A percentile compares a stretch with the other conserved stretches of the same genome.
phyloP scores from a whole-genome alignment of 2,888 invertebrate species.

The Athalia rosae region DNA sequence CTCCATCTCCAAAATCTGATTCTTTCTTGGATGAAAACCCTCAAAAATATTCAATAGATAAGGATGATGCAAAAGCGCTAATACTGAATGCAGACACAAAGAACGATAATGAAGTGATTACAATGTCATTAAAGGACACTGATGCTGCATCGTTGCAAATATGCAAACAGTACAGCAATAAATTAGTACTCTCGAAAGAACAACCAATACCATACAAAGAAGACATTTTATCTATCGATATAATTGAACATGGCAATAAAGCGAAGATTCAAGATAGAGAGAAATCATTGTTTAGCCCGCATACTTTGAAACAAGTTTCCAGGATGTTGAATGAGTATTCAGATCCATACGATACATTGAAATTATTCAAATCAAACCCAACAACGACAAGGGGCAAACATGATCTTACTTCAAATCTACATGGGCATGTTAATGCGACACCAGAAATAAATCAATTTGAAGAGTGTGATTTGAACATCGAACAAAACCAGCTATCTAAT shows the following conservation, averaged over 20 bases:
- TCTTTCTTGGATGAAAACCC: constrained; percentile 74
- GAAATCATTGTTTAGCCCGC: constrained; percentile 47
- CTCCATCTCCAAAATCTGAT: constrained; percentile 77
- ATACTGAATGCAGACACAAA: constrained; percentile 16
- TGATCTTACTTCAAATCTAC: constrained; percentile 47
- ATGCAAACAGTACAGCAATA: constrained; percentile 33
- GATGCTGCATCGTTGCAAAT: constrained; percentile 19
- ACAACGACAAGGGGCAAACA: constrained; percentile 9
- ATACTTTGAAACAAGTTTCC: constrained; percentile 61
- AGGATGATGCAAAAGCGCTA: constrained; percentile 48
- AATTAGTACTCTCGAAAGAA: constrained; percentile 36
- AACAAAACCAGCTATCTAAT: constrained; percentile 15
- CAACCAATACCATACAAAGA: constrained; percentile 16
- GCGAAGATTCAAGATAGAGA: constrained; percentile 47
- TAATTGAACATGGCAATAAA: constrained; percentile 42
- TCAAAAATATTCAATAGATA: constrained; percentile 70
- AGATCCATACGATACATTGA: constrained; percentile 69
- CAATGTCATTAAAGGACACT: neutral
- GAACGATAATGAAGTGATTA: constrained; percentile 27
- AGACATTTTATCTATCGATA: constrained; percentile 49
- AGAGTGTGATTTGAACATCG: constrained; percentile 32
- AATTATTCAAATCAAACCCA: constrained; percentile 64
- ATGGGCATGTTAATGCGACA: constrained; percentile 18
- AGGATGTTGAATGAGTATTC: constrained; percentile 59
- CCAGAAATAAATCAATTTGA: constrained; percentile 43